phyloP scores from a whole-genome alignment of 1,140 invertebrate species.

The Streblospio benedicti region DNA sequence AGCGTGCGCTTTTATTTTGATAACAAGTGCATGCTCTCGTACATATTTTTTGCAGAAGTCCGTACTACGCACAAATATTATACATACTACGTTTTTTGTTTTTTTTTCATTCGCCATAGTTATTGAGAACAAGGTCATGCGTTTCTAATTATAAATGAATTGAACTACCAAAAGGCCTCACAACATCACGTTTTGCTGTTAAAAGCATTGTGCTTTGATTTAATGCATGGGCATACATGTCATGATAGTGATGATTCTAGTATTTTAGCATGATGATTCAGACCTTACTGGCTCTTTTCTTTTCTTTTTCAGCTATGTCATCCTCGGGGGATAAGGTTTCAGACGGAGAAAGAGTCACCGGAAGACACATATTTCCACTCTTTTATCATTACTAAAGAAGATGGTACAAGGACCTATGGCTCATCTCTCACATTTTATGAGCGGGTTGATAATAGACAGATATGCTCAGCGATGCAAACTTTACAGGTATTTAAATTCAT shows the following conservation, averaged over 20 bases:
- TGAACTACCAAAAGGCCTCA: too few relatives aligned
- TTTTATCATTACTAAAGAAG: slow-evolving; percentile 92
- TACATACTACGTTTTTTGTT: too few relatives aligned
- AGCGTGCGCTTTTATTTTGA: too few relatives aligned
- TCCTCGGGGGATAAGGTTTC: slow-evolving; percentile 84
- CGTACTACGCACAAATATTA: too few relatives aligned
- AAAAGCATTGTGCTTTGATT: background rate
- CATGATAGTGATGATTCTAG: slow-evolving; percentile 2
- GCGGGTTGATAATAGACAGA: slow-evolving; percentile 80
- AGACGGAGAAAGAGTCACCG: slow-evolving; percentile 83
- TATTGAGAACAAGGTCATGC: too few relatives aligned
- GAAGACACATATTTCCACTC: slow-evolving; percentile 89
- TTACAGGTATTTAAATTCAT: too few relatives aligned
- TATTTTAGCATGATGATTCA: too few relatives aligned
- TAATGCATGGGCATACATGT: too few relatives aligned
- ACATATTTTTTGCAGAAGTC: too few relatives aligned
- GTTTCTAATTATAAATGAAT: too few relatives aligned
- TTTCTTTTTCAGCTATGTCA: slow-evolving; percentile 69
- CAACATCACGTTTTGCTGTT: background rate
- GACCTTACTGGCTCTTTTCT: slow-evolving; percentile 9
- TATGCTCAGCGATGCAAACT: slow-evolving; percentile 88
- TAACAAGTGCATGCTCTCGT: too few relatives aligned
- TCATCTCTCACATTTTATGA: slow-evolving; percentile 92
- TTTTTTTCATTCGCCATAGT: too few relatives aligned
- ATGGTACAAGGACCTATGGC: slow-evolving; percentile 87